These are phyloP conservation scores for Eulemur rubriventer DNA, from an alignment of 2,797 vertebrate species.

Conservation along the genomic window DNA sequence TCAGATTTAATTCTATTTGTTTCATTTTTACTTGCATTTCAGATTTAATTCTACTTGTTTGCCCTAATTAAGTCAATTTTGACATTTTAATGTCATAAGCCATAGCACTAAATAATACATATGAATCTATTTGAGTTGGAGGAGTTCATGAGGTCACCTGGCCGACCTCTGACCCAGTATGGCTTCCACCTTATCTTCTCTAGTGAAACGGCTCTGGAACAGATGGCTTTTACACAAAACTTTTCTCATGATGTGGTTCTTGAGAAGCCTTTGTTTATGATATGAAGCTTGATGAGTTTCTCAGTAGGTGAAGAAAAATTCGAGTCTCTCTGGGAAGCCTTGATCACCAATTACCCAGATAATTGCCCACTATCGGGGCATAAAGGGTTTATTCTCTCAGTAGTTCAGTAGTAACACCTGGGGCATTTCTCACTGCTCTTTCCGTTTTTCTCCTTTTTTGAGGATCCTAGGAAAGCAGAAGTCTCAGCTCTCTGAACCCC, in stretches of 20 bases:
- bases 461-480: background rate
- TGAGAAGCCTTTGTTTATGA: background rate
- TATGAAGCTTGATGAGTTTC: background rate
- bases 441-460: background rate
- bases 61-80: constrained; percentile 57
- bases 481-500: background rate
- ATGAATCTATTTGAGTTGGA: constrained; percentile 26
- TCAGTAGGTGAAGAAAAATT: background rate
- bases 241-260: background rate
- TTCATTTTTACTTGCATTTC: constrained; percentile 30
- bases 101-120: constrained; percentile 46
- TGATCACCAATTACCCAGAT: background rate
- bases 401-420: background rate
- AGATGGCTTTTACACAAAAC: background rate
- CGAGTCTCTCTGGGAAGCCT: background rate
- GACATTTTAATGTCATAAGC: constrained; percentile 54
- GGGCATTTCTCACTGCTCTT: background rate
- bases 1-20: background rate
- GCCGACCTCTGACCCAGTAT: background rate
- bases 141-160: background rate
- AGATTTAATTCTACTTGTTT: constrained; percentile 22
- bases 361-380: background rate
- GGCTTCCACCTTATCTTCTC: background rate
- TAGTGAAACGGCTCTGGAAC: background rate
- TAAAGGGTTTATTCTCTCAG: background rate